Percentiles rank a stretch among this genome's conserved stretches.
These are phyloP conservation scores for Xestia c-nigrum DNA, from an alignment of 2,888 invertebrate genomes.

Conservation along the genomic window DNA sequence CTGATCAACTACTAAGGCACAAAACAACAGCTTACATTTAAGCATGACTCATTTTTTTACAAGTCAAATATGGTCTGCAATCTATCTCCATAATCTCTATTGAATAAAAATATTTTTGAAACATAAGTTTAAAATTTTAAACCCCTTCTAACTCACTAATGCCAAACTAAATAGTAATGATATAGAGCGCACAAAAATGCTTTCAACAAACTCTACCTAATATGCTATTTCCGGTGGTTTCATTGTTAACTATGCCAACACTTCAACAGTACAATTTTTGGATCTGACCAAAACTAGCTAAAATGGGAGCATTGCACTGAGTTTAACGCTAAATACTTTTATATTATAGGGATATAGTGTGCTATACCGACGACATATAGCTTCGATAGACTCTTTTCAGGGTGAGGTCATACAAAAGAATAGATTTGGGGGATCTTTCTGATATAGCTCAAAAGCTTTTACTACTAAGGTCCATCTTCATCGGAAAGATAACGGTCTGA, in stretches of 20 bases:
- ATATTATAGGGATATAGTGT: neutral
- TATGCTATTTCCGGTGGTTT: conserved; percentile 49
- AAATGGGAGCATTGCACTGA: conserved; percentile 36
- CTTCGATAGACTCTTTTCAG: conserved; percentile 6
- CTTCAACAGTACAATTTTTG: conserved; percentile 38
- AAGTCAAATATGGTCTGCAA: neutral
- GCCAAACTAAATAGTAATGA: conserved; percentile 23
- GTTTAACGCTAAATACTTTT: conserved; percentile 16
- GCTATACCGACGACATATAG: neutral
- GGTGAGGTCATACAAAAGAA: neutral
- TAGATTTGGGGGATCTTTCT: neutral
- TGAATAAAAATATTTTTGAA: neutral
- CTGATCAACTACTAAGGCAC: neutral
- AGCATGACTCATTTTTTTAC: conserved; percentile 13
- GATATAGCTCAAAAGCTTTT: neutral
- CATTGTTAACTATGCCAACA: conserved; percentile 38
- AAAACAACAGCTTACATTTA: neutral
- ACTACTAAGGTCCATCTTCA: no score
- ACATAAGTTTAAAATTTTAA: neutral
- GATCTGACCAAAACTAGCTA: conserved; percentile 36
- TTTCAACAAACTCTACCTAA: conserved; percentile 44
- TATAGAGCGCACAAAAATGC: conserved; percentile 31
- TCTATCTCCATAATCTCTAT: no score
- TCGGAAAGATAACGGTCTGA: no score
- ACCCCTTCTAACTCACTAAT: no score